Evolutionary conservation across 2,113 vertebrate species (phyloP).

Genomic region (Rutilus rutilus): DNA sequence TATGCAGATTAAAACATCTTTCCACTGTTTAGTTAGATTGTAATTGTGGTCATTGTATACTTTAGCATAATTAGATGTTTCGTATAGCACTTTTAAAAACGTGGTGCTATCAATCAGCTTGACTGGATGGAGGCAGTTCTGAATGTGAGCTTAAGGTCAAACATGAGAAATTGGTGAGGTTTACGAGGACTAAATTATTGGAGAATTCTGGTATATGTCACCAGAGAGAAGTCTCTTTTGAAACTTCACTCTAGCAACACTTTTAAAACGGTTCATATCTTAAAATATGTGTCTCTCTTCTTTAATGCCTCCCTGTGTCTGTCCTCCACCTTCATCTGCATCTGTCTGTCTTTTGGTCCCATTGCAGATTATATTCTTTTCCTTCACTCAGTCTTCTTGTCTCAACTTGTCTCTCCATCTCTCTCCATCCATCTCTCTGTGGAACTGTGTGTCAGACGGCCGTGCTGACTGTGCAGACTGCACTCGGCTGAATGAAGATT

Average conservation of each 20-base stretch:
- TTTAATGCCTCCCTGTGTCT: conserved; percentile 38
- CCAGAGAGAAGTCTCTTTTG: neutral
- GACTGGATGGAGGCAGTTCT: too few species aligned
- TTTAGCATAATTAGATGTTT: too few species aligned
- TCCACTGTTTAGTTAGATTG: too few species aligned
- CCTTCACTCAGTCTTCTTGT: conserved; percentile 27
- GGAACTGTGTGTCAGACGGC: conserved; percentile 46
- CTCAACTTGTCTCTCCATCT: conserved; percentile 29
- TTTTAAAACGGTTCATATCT: neutral
- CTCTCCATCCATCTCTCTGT: conserved; percentile 20
- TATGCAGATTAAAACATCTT: too few species aligned
- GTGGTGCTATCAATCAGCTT: too few species aligned
- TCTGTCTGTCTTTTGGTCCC: conserved; percentile 44
- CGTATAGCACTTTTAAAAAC: too few species aligned
- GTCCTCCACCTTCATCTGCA: conserved; percentile 33
- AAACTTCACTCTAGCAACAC: neutral
- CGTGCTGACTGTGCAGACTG: conserved; percentile 68
- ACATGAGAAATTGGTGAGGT: too few species aligned
- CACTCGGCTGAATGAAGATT: conserved; percentile 63
- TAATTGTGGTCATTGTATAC: too few species aligned
- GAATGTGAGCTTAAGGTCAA: too few species aligned
- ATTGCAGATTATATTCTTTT: conserved; percentile 22
- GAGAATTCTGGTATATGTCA: too few species aligned
- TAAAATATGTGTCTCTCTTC: neutral
- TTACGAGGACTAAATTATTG: too few species aligned